A percentile compares a stretch with the other conserved stretches of the same genome.
Evolutionary conservation across 2,888 invertebrate species (phyloP).

Genomic region (Galeruca laticollis): DNA sequence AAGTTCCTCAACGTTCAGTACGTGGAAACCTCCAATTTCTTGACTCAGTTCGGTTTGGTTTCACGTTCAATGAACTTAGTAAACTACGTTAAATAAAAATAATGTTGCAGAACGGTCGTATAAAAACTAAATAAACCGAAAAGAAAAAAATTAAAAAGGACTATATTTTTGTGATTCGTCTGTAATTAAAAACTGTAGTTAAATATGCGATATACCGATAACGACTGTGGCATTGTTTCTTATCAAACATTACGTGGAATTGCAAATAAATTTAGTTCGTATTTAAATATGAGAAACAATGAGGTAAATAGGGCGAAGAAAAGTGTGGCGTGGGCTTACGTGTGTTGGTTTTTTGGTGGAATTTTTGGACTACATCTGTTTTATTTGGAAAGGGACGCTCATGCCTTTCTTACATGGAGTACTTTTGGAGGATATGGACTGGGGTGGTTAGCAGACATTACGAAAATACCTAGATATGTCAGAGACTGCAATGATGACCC

Average conservation of each 20-base stretch:
- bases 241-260: conserved; percentile 41
- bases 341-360: conserved; percentile 90
- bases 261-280: conserved; percentile 29
- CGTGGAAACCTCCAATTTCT: conserved; percentile 47
- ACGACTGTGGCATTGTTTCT: conserved; percentile 30
- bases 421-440: conserved; percentile 89
- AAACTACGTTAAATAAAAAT: conserved; percentile 18
- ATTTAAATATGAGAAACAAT: conserved; percentile 39
- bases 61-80: conserved; percentile 52
- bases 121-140: conserved; percentile 31
- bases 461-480: conserved; percentile 87
- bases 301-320: conserved; percentile 61
- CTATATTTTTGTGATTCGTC: neutral
- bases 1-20: conserved; percentile 41
- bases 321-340: conserved; percentile 78
- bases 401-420: conserved; percentile 91
- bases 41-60: conserved; percentile 39
- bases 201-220: conserved; percentile 34
- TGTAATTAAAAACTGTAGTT: conserved; percentile 17
- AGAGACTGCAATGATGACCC: conserved; percentile 84
- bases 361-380: conserved; percentile 91
- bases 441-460: conserved; percentile 90
- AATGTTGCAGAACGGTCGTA: neutral
- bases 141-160: conserved; percentile 1
- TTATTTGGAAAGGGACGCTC: conserved; percentile 88